phyloP scores from a whole-genome alignment of 2,113 vertebrate genomes.

The Syrmaticus mikado region DNA sequence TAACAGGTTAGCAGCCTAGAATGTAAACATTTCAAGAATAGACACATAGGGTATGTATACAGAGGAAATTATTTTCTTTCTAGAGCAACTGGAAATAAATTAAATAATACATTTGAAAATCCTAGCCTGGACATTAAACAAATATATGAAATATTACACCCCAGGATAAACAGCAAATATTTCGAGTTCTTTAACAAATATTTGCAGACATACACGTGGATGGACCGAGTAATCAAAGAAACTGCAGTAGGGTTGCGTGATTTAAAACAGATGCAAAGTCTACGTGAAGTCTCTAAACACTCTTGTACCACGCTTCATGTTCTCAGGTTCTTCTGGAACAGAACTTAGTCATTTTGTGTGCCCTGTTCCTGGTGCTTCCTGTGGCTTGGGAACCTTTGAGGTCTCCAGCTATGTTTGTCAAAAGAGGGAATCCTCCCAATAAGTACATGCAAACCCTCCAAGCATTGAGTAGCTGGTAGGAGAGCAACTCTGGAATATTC shows the following conservation, averaged over 20 bases:
- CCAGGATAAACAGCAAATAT: constrained; percentile 29
- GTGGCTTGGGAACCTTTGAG: neutral
- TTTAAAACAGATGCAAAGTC: neutral
- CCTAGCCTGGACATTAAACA: neutral
- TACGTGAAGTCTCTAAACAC: neutral
- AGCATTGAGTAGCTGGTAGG: neutral
- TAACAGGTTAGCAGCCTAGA: neutral
- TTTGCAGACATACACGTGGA: constrained; percentile 7
- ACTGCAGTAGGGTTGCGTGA: neutral
- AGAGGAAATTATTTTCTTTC: neutral
- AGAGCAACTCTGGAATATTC: neutral
- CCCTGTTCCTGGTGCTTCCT: neutral
- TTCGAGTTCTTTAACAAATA: constrained; percentile 44
- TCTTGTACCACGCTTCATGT: neutral
- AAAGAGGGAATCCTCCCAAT: neutral
- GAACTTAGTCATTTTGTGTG: neutral
- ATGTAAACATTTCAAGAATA: neutral
- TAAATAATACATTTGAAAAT: neutral
- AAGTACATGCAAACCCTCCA: neutral
- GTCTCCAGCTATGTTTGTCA: neutral
- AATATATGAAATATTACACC: neutral
- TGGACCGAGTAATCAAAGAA: constrained; percentile 28
- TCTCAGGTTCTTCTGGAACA: neutral
- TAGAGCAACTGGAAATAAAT: neutral
- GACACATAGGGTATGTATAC: neutral